Percentiles rank a stretch among this genome's conserved stretches.
These are phyloP conservation scores for Sylvietta virens DNA, from an alignment of 2,113 vertebrate species.

Conservation along the genomic window DNA sequence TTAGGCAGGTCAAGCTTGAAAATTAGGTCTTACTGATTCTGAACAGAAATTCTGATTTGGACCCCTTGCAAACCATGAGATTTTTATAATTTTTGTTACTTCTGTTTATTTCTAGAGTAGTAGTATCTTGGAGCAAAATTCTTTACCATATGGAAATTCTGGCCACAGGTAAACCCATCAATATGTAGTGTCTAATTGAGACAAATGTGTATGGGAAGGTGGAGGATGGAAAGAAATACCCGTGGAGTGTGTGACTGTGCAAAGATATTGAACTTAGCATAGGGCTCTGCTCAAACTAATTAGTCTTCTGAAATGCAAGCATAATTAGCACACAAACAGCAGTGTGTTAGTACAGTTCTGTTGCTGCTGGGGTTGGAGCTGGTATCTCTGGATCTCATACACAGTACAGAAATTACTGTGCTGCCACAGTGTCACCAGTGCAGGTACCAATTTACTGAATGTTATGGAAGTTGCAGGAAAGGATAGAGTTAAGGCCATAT, in stretches of 20 bases:
- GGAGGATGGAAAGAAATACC: background rate
- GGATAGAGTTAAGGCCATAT: background rate
- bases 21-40: background rate
- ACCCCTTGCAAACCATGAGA: background rate
- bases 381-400: background rate
- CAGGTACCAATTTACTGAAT: background rate
- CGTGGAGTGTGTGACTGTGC: background rate
- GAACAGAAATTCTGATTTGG: background rate
- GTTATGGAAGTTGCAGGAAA: background rate
- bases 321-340: background rate
- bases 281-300: background rate
- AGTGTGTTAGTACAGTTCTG: background rate
- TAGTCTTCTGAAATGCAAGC: background rate
- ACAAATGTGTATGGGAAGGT: background rate
- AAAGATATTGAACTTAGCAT: background rate
- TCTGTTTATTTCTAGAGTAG: background rate
- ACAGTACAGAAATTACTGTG: background rate
- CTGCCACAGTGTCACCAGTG: background rate
- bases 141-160: background rate
- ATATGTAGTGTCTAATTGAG: background rate
- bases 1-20: background rate
- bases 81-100: background rate
- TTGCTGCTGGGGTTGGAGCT: background rate
- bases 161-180: background rate
- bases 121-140: background rate